These are phyloP conservation scores for Odontocerum albicorne DNA, from an alignment of 2,888 invertebrate genomes.

Conservation along the genomic window DNA sequence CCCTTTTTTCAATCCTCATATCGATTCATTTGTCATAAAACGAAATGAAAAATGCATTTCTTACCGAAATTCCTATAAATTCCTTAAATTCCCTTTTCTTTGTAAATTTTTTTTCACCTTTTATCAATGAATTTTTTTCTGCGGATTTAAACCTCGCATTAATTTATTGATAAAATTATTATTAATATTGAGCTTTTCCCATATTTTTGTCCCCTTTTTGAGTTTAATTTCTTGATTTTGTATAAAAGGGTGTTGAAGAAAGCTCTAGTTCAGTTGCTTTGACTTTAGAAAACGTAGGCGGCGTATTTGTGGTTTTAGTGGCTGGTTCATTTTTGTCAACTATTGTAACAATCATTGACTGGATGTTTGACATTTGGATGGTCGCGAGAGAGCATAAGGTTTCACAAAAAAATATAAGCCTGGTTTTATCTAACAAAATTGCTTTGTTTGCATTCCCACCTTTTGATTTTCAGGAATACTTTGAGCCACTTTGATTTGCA, in stretches of 20 bases:
- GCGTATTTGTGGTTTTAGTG: constrained; percentile 76
- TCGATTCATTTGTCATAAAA: too few relatives aligned
- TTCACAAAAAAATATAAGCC: neutral
- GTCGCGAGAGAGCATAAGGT: constrained; percentile 50
- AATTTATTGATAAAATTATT: too few relatives aligned
- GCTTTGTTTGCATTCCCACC: neutral
- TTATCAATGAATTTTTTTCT: too few relatives aligned
- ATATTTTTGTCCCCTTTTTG: too few relatives aligned
- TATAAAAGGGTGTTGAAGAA: constrained; percentile 29
- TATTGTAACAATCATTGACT: constrained; percentile 67
- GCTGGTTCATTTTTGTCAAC: constrained; percentile 67
- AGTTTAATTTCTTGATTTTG: neutral
- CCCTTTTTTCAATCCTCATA: too few relatives aligned
- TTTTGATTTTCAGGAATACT: neutral
- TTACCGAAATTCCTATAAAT: too few relatives aligned
- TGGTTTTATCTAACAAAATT: neutral
- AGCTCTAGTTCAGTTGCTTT: constrained; percentile 50
- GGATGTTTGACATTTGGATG: constrained; percentile 49
- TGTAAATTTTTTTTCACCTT: too few relatives aligned
- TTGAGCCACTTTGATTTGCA: too few relatives aligned
- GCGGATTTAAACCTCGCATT: too few relatives aligned
- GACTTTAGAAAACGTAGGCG: constrained; percentile 75
- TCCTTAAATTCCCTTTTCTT: too few relatives aligned
- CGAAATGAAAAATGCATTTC: too few relatives aligned
- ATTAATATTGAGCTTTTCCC: too few relatives aligned